These are phyloP conservation scores for Panurus biarmicus DNA, from an alignment of 2,113 vertebrate genomes.

Conservation along the genomic window DNA sequence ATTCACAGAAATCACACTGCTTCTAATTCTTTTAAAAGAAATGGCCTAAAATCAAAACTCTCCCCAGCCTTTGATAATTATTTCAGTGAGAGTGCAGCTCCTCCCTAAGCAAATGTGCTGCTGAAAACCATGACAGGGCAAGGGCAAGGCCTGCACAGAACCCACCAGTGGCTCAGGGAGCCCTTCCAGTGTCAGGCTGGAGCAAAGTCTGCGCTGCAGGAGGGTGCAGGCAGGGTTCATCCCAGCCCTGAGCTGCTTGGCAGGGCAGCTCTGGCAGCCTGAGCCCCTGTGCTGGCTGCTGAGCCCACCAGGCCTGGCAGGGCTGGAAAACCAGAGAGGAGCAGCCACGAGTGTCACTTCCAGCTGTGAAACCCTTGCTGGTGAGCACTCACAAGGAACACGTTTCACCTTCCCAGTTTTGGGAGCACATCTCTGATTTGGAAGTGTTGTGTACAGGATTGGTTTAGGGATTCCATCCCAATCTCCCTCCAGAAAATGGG, in stretches of 20 bases:
- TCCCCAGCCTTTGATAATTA: background rate
- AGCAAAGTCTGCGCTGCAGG: background rate
- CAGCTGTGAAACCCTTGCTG: fast-evolving
- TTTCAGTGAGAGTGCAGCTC: background rate
- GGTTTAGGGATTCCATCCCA: background rate
- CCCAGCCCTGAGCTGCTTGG: background rate
- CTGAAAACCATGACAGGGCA: background rate
- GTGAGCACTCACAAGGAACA: background rate
- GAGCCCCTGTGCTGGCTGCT: background rate
- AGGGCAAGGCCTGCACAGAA: background rate
- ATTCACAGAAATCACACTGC: background rate
- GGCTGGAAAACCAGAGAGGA: background rate
- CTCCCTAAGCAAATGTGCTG: background rate
- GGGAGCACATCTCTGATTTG: background rate
- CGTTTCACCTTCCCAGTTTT: background rate
- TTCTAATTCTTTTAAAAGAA: background rate
- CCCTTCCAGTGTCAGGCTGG: background rate
- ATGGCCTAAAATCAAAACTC: background rate
- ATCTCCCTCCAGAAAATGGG: background rate
- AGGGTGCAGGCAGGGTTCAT: background rate
- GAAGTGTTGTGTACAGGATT: fast-evolving
- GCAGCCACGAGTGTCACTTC: background rate
- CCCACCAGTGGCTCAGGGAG: background rate
- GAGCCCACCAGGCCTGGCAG: background rate
- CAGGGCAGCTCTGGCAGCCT: background rate